Conservation (phyloP, 1,140 invertebrate species). For the Saccostrea echinata region DNA sequence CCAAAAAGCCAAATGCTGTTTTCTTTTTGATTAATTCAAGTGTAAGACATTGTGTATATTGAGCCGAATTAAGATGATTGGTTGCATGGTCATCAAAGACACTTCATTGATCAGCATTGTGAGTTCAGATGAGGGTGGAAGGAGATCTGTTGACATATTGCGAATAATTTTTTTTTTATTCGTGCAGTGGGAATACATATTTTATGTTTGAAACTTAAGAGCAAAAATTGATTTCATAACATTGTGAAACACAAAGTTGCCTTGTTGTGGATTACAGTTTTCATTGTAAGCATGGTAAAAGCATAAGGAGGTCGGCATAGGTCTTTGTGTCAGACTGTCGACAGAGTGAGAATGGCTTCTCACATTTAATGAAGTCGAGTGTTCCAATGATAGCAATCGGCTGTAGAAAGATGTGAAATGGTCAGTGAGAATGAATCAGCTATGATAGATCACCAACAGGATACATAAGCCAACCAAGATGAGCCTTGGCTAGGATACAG, state of each 20-base stretch:
- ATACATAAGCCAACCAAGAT: neutral
- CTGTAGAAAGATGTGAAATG: neutral
- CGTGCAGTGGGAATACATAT: neutral
- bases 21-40: neutral
- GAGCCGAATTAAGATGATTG: neutral
- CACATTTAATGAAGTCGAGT: neutral
- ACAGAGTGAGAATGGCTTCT: neutral
- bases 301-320: neutral
- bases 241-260: neutral
- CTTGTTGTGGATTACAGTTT: neutral
- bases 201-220: neutral
- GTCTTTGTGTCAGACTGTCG: neutral
- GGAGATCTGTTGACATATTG: neutral
- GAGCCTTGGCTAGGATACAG: neutral
- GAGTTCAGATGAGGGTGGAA: neutral
- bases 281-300: neutral
- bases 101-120: neutral
- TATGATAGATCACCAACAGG: neutral
- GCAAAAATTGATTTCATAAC: neutral
- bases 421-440: slow-evolving; percentile 6
- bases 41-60: neutral
- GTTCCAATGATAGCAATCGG: neutral
- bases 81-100: neutral
- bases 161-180: neutral
- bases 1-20: neutral